These are phyloP conservation scores for Tipula unca DNA, from an alignment of 2,888 invertebrate genomes.

Conservation along the genomic window DNA sequence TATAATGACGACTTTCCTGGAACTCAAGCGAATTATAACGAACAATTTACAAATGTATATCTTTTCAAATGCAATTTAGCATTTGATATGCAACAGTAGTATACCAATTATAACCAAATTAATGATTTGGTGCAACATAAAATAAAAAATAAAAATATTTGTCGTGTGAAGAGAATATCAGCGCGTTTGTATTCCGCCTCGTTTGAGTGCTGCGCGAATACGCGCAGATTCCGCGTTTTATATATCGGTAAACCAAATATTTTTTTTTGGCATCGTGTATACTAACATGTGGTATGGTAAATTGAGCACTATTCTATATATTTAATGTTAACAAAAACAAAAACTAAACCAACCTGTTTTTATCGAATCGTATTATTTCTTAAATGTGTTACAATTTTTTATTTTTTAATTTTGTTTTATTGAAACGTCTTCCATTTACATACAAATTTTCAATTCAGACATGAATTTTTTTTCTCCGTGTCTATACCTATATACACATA, in stretches of 20 bases:
- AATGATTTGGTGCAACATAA: neutral
- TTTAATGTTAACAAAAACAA: neutral
- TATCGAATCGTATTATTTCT: neutral
- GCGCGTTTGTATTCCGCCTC: neutral
- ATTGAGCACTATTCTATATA: neutral
- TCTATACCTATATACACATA: neutral
- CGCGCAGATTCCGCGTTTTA: neutral
- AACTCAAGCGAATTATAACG: neutral
- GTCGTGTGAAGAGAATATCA: neutral
- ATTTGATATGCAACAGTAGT: neutral
- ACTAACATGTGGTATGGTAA: neutral
- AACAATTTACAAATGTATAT: neutral
- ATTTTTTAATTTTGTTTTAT: neutral
- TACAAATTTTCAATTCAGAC: neutral
- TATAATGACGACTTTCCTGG: neutral
- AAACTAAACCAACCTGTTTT: neutral
- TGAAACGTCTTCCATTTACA: neutral
- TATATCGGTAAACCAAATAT: neutral
- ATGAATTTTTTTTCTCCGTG: neutral
- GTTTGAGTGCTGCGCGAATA: neutral
- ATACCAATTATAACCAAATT: neutral
- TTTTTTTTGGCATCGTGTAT: neutral
- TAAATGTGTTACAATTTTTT: neutral
- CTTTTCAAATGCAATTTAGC: neutral
- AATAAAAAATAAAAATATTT: neutral